A percentile compares a stretch with the other conserved stretches of the same genome.
Evolutionary conservation across 1,140 invertebrate species (phyloP).

Genomic region (Tribolium castaneum): DNA sequence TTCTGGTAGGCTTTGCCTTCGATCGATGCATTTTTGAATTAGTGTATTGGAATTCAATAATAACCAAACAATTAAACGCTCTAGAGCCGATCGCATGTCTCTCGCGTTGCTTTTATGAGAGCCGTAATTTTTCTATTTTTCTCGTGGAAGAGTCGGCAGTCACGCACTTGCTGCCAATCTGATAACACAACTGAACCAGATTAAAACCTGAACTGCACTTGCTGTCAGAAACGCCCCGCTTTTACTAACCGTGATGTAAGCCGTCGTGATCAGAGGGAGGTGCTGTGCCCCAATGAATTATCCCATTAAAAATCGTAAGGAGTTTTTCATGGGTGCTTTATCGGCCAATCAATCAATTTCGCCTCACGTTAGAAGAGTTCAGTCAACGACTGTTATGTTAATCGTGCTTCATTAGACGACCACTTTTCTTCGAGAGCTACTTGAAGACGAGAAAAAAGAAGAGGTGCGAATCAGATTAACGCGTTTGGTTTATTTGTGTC

Average conservation of each 20-base stretch:
- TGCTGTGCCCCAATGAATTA: neutral
- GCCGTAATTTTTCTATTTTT: neutral
- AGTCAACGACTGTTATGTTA: neutral
- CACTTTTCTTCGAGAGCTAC: conserved; percentile 15
- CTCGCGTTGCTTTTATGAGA: neutral
- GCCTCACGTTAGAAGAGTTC: neutral
- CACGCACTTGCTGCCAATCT: conserved; percentile 9
- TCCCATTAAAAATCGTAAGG: conserved; percentile 7
- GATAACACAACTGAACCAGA: conserved; percentile 9
- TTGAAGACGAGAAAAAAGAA: conserved; percentile 2
- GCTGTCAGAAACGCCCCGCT: conserved; percentile 10
- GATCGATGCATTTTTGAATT: neutral
- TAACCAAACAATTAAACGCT: neutral
- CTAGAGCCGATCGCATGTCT: neutral
- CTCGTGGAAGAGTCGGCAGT: neutral
- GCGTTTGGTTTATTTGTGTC: conserved; percentile 18
- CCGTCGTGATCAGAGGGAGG: conserved; percentile 12
- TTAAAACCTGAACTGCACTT: conserved; percentile 1
- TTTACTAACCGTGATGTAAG: conserved; percentile 12
- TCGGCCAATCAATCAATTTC: conserved; percentile 1
- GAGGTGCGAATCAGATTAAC: conserved; percentile 19
- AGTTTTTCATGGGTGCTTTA: neutral
- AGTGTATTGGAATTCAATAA: neutral
- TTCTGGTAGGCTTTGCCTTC: neutral
- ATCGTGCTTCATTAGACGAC: conserved; percentile 2